Evolutionary conservation across 23 tunicate species (phyloP).

Genomic region (Oikopleura vanhoeffeni): DNA sequence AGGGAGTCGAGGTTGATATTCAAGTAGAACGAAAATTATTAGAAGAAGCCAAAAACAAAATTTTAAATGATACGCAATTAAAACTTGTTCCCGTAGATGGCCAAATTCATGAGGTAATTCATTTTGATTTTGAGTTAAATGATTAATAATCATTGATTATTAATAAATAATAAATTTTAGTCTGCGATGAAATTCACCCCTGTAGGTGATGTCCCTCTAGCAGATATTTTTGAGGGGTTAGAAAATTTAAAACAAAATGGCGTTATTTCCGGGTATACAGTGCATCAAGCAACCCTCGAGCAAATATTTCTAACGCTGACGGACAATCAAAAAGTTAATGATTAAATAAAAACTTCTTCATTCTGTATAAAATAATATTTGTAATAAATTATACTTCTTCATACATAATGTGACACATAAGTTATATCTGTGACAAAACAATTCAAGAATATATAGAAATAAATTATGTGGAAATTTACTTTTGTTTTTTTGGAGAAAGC

Average conservation of each 20-base stretch:
- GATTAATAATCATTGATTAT: background rate
- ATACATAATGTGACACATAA: too few species aligned
- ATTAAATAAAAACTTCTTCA: too few species aligned
- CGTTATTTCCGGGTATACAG: background rate
- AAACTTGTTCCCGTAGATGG: too few species aligned
- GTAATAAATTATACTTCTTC: too few species aligned
- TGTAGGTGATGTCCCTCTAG: background rate
- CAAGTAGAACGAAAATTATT: background rate
- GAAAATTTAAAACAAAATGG: background rate
- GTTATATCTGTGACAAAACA: too few species aligned
- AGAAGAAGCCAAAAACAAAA: background rate
- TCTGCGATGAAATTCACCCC: background rate
- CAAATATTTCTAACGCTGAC: background rate
- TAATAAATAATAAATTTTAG: background rate
- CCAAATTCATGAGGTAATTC: too few species aligned
- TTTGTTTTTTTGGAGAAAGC: too few species aligned
- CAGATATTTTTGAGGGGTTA: background rate
- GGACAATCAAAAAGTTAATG: background rate
- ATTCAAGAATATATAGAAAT: too few species aligned
- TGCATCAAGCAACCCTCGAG: background rate
- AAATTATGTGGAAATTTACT: too few species aligned
- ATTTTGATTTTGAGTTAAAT: too few species aligned
- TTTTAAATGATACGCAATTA: too few species aligned
- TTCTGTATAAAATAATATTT: too few species aligned
- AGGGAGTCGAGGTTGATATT: slow-evolving; percentile 28